Percentiles rank a stretch among this genome's conserved stretches.
Conservation (phyloP, 2,888 invertebrate genomes). For the Beris chalybata region DNA sequence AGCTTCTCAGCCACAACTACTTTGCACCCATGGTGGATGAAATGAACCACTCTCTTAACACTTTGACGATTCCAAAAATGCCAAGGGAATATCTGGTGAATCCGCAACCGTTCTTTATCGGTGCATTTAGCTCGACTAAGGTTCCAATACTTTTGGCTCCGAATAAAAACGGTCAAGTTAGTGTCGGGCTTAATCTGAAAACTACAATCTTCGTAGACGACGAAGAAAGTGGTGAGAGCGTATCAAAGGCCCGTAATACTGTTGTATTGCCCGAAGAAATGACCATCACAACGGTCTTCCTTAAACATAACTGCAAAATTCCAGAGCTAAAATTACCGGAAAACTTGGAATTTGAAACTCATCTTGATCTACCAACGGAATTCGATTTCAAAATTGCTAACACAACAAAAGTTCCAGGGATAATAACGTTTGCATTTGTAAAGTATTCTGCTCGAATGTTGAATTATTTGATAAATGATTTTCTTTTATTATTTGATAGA, state of each 20-base stretch:
- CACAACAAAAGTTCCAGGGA: slow-evolving; percentile 45
- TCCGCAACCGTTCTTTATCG: slow-evolving; percentile 47
- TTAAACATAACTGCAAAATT: slow-evolving; percentile 12
- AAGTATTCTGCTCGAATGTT: slow-evolving; percentile 41
- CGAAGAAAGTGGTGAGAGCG: slow-evolving; percentile 1
- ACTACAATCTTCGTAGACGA: slow-evolving; percentile 43
- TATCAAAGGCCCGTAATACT: slow-evolving; percentile 41
- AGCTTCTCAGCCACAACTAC: slow-evolving; percentile 10
- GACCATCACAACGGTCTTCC: slow-evolving; percentile 45
- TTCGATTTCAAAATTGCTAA: slow-evolving; percentile 48
- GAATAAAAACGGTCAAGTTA: slow-evolving; percentile 46
- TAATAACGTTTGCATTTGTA: slow-evolving; percentile 48
- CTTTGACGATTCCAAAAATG: slow-evolving; percentile 49
- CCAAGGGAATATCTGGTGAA: slow-evolving; percentile 50
- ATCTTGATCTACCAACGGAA: slow-evolving; percentile 45
- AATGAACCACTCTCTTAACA: slow-evolving; percentile 44
- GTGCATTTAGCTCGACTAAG: slow-evolving; percentile 47
- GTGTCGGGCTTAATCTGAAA: slow-evolving; percentile 45
- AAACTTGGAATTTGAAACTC: slow-evolving; percentile 42
- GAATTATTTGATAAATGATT: neutral
- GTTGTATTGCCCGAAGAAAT: slow-evolving; percentile 41
- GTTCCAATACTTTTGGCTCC: slow-evolving; percentile 49
- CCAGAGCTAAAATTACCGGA: slow-evolving; percentile 22
- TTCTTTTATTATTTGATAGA: neutral
- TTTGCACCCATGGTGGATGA: slow-evolving; percentile 8